Evolutionary conservation across 37 sponge, comb jelly and placozoan genomes (phyloP), one percentile per base, ranked within the genome.

Genomic region (Theonella swinhoei): DNA sequence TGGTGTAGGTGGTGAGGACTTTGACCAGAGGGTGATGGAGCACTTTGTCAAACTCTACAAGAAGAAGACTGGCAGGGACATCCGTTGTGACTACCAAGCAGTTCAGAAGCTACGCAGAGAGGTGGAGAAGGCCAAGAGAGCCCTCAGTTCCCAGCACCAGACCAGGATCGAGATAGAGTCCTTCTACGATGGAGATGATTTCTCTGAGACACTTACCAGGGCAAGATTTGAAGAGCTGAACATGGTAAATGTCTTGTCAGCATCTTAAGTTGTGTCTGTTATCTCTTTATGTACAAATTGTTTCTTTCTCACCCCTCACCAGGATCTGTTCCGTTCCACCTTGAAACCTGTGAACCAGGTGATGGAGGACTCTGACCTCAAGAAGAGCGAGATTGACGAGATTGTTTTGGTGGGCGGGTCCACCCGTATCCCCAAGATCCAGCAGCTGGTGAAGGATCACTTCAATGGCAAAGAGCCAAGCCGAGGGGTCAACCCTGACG

Each of bases 11-110:
- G 99, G 99, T 35, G 97, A 98, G 70, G 99, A 98, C 82, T 98
- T 98, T 80, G 99, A 98, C 64, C 97, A 98, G 79, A 64, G 94
- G 22, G 99, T 98, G 3, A 98, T 98, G 99, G 99, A 98, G 64
- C 97, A 98, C 76, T 98, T 98, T 74, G 94, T 98, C 89, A 98
- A 98, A 85, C 90, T 98, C 54, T 98, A 92, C 97, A 98, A 98
- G 89, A 98, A 98, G 93, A 98, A 98, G 82, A 94, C 90, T 17
- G 97, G 97, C 63, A 98, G 94, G 72, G 99, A 98, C 70, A 88
- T 98, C 77, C 78, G 95, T 24, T 81, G 89, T 1, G 88, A 98
- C 95, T 96, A 96, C 76, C 42, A 97, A 41, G 99, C 99, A 38
- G 96, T 96, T 3, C 99, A 98, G 97, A 98, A 98, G 72, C 94